Conservation (phyloP, 1,140 invertebrate species). For the Philotrypesis tridentata region DNA sequence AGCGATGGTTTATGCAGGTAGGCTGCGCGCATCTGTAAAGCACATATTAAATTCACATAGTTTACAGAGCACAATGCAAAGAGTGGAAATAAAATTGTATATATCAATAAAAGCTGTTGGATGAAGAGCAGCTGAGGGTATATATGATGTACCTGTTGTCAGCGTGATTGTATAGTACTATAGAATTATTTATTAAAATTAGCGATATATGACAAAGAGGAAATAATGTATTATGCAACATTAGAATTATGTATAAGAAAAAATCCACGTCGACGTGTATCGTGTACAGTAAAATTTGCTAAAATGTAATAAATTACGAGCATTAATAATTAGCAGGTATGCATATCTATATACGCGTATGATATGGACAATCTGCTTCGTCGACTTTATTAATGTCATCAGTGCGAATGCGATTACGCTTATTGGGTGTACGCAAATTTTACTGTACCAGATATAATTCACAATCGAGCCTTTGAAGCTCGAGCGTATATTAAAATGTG, state of each 20-base stretch:
- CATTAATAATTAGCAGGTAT: neutral
- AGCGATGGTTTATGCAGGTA: neutral
- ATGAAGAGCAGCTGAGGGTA: conserved; percentile 5
- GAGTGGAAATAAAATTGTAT: neutral
- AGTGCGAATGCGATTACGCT: too few species aligned
- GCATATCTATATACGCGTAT: neutral
- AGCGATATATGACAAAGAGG: neutral
- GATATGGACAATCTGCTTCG: too few species aligned
- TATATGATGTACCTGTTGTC: neutral
- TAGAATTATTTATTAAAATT: neutral
- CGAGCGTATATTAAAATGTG: neutral
- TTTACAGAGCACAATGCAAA: neutral
- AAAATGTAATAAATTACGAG: too few species aligned
- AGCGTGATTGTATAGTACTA: neutral
- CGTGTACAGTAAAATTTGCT: neutral
- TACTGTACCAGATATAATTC: neutral
- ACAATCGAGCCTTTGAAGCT: neutral
- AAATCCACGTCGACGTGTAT: neutral
- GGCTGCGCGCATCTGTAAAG: conserved; percentile 6
- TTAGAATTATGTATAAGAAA: neutral
- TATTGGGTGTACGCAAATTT: neutral
- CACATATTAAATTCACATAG: neutral
- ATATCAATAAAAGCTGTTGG: neutral
- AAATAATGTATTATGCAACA: neutral
- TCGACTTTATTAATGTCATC: too few species aligned